Conservation (phyloP, 2,797 vertebrate species). For the Cetoscarus ocellatus region DNA sequence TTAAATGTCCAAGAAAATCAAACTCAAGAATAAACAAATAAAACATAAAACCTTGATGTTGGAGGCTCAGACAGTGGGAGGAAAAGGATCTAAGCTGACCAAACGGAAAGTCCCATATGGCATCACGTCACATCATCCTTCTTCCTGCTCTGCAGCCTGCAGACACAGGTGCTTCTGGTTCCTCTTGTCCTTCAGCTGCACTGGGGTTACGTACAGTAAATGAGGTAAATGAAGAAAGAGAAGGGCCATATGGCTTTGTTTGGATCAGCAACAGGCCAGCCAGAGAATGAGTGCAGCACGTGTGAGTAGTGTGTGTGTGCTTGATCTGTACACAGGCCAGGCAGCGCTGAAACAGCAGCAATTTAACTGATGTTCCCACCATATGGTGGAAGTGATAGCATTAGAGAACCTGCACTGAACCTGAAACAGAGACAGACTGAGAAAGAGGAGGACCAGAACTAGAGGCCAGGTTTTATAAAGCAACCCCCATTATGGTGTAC, state of each 20-base stretch:
- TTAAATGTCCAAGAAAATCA: no score
- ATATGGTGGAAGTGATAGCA: conserved; percentile 85
- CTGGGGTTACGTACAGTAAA: conserved; percentile 61
- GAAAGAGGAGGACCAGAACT: conserved; percentile 49
- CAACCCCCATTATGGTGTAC: conserved; percentile 57
- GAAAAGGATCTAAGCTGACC: conserved; percentile 16
- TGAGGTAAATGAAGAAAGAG: conserved; percentile 67
- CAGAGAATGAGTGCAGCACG: conserved; percentile 18
- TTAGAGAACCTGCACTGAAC: conserved; percentile 80
- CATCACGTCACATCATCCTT: conserved; percentile 14
- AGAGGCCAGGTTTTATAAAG: conserved; percentile 62
- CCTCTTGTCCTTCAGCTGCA: conserved; percentile 65
- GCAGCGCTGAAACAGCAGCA: conserved; percentile 77
- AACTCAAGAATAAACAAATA: no score
- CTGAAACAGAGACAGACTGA: conserved; percentile 65
- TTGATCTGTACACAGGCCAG: conserved; percentile 67
- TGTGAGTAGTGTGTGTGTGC: conserved; percentile 12
- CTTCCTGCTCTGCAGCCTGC: conserved; percentile 28
- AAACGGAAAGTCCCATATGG: conserved; percentile 18
- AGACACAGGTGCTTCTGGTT: conserved; percentile 49
- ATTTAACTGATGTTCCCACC: conserved; percentile 84
- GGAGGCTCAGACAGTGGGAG: conserved; percentile 34
- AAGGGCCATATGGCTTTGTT: conserved; percentile 75
- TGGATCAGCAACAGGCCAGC: conserved; percentile 61
- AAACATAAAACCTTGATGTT: background rate